phyloP scores from a whole-genome alignment of 2,113 vertebrate genomes.

The Chlamydotis undulata region DNA sequence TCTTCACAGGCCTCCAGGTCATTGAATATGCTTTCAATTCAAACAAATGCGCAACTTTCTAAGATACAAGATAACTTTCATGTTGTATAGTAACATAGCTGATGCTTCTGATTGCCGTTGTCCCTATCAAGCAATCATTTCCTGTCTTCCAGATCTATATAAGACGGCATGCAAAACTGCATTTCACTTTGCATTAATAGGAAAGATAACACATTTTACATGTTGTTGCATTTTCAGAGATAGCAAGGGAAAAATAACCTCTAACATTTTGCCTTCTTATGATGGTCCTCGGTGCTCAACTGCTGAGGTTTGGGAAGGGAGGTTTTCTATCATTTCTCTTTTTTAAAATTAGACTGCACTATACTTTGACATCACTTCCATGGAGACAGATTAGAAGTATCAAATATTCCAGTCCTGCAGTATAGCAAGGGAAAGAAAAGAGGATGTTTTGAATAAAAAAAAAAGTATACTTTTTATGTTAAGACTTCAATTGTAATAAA shows the following conservation, averaged over 20 bases:
- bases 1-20: constrained; percentile 6
- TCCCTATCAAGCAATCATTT: constrained; percentile 38
- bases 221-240: constrained; percentile 47
- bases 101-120: constrained; percentile 43
- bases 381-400: not conserved
- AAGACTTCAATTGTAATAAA: not conserved
- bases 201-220: constrained; percentile 52
- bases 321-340: not conserved
- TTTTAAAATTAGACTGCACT: constrained; percentile 35
- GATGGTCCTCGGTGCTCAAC: not conserved
- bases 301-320: not conserved
- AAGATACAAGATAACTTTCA: constrained; percentile 9
- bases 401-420: not conserved
- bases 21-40: constrained; percentile 15
- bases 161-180: constrained; percentile 36
- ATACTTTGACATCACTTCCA: constrained; percentile 10
- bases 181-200: constrained; percentile 59
- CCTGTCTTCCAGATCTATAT: constrained; percentile 15
- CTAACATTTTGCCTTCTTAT: not conserved
- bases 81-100: not conserved
- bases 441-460: not conserved
- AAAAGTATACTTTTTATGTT: not conserved
- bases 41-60: constrained; percentile 5
- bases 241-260: constrained; percentile 50
- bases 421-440: not conserved